Evolutionary conservation across 2,113 vertebrate genomes (phyloP), one percentile per base, ranked within the genome.

Genomic region (Turnix velox): DNA sequence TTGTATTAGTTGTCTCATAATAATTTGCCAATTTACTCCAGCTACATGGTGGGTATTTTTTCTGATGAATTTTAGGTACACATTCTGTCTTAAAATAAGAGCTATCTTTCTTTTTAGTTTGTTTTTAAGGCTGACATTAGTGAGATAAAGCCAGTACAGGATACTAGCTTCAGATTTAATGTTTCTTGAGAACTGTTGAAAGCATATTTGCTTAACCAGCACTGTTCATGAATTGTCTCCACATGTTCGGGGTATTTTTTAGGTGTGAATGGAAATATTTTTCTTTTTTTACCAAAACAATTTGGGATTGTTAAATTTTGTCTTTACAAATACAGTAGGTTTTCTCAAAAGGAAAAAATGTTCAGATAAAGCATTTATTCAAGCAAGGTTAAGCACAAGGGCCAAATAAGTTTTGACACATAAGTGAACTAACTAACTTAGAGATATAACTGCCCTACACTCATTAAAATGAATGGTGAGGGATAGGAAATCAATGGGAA

Each of bases 401-500:
- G 57, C 11, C 5, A 0, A 71, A 58, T 52, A 88, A 88, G 5
- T 76, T 92, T 77, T 86, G 74, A 40, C 84, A 89, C 45, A 49
- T 33, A 82, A 65, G 27, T 65, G 81, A 94, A 68, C 33, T 33
- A 75, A 7, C 33, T 87, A 75, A 87, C 92, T 92, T 91, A 61
- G 28, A 45, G 25, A 27, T 87, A 75, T 76, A 84, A 65, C 65
- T 71, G 20, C 10, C 52, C 45, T 84, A 25, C 7, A 10, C 15
- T 87, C 77, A 78, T 92, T 93, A 95, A 89, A 94, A 91, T 54
- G 43, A 94, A 92, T 51, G 10, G 71, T 84, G 19, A 76, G 14
- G 87, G 66, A 84, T 19, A 71, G 61, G 46, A 93, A 93, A 95
- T 96, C 84, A 88, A 84, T 95, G 24, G 30, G 65, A 90, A 81